phyloP scores from a whole-genome alignment of 1,140 invertebrate species.

The Papilio polytes region DNA sequence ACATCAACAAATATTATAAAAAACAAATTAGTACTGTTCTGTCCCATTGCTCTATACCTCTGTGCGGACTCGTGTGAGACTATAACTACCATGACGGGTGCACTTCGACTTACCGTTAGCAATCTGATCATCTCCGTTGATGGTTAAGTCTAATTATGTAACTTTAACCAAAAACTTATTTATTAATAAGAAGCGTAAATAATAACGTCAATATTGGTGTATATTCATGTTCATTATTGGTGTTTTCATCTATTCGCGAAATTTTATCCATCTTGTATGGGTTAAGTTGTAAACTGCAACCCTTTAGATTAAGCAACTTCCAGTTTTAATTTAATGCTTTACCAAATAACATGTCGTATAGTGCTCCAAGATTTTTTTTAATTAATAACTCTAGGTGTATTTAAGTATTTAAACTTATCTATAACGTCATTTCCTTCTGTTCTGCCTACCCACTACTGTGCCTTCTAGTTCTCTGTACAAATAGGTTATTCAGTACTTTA shows the following conservation, averaged over 20 bases:
- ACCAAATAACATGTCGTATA: conserved; percentile 41
- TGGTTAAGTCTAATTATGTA: conserved; percentile 56
- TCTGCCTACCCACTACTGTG: conserved; percentile 74
- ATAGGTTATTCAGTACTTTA: conserved; percentile 57
- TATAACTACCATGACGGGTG: background rate
- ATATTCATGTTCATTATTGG: conserved; percentile 54
- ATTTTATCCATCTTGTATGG: conserved; percentile 44
- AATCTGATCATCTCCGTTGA: conserved; percentile 62
- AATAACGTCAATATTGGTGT: conserved; percentile 61
- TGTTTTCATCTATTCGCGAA: conserved; percentile 51
- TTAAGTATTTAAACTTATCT: conserved; percentile 35
- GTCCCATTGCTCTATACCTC: background rate
- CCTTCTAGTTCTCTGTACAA: conserved; percentile 77
- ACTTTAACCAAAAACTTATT: conserved; percentile 59
- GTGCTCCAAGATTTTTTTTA: background rate
- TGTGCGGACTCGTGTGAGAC: background rate
- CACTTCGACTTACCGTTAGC: background rate
- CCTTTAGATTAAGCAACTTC: conserved; percentile 42
- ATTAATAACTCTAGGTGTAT: background rate
- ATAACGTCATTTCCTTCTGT: conserved; percentile 45
- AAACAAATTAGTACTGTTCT: background rate
- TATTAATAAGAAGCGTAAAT: conserved; percentile 57
- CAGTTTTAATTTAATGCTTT: conserved; percentile 46
- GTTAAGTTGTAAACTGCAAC: conserved; percentile 42
- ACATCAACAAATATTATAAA: too few species aligned